Evolutionary conservation across 1,140 invertebrate species (phyloP), one percentile per base, ranked within the genome.

Genomic region (Apis florea): DNA sequence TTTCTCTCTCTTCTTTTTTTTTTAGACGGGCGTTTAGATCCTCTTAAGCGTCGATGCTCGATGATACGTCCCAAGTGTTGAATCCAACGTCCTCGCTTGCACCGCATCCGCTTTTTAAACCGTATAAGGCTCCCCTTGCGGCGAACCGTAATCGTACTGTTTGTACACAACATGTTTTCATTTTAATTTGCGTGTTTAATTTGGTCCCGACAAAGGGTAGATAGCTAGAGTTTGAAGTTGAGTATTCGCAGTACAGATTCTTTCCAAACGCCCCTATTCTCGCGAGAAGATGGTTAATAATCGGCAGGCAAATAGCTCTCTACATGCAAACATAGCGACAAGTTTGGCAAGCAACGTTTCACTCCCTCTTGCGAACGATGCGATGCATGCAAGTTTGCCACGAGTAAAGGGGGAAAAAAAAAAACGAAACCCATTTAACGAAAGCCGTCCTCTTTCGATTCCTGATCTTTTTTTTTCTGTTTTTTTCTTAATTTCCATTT

Each of bases 61-160:
- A n/a, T 79, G 61, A 40, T 40, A 40, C 31, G 31, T 58, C 47
- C 66, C 49, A 78, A 72, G 70, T 87, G 85, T 81, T 84, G 69
- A 78, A 58, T 89, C 87, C 68, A 78, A 71, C 15, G 21, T 79
- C 49, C 74, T 53, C n/a, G 74, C 31, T 53, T 56, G 64, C 72
- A 66, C 54, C 74, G 61, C 69, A 21, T 72, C 81, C 80, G 72
- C 70, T 83, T 72, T 72, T 88, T 85, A 88, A 90, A 87, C 84
- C 84, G 84, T 83, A 83, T 83, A 84, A 86, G 63, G 85, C 49
- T 78, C 83, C 58, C 74, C 5, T 85, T 86, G 83, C 74, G 88
- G 86, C 85, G 85, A 83, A 68, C 69, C 59, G 76, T 92, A 91
- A 83, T 91, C 87, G 76, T 91, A 92, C 90, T 90, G 89, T 90